phyloP scores from a whole-genome alignment of 2,113 vertebrate species.

The Diglossa brunneiventris region DNA sequence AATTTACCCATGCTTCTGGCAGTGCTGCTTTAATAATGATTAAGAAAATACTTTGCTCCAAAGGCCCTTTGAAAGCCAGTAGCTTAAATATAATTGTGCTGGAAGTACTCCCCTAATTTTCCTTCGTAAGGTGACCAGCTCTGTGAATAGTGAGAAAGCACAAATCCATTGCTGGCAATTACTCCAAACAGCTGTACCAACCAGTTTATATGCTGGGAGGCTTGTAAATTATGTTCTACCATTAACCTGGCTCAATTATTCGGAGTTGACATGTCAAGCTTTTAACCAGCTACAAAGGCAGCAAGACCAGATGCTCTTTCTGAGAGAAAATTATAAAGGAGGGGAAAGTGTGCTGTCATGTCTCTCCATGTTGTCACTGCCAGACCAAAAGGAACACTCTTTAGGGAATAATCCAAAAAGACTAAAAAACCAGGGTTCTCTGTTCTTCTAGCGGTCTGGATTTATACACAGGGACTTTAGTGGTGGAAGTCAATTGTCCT shows the following conservation, averaged over 20 bases:
- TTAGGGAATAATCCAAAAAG: background rate
- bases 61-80: background rate
- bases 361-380: background rate
- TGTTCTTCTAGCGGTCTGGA: background rate
- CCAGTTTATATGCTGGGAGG: background rate
- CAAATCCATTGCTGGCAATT: background rate
- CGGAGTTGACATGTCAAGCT: background rate
- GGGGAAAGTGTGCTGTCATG: background rate
- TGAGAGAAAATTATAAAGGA: background rate
- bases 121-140: background rate
- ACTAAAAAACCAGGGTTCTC: rapidly evolving
- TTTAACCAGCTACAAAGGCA: background rate
- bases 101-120: background rate
- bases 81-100: background rate
- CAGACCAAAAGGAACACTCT: background rate
- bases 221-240: background rate
- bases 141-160: background rate
- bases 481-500: background rate
- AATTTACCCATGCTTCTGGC: background rate
- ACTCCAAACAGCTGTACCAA: background rate
- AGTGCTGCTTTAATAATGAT: background rate
- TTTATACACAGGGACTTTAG: background rate
- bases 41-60: background rate
- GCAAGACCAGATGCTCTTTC: background rate
- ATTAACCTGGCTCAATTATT: slow-evolving; percentile 28